Evolutionary conservation across 2,888 invertebrate genomes (phyloP).

Genomic region (Synanthedon formicaeformis): DNA sequence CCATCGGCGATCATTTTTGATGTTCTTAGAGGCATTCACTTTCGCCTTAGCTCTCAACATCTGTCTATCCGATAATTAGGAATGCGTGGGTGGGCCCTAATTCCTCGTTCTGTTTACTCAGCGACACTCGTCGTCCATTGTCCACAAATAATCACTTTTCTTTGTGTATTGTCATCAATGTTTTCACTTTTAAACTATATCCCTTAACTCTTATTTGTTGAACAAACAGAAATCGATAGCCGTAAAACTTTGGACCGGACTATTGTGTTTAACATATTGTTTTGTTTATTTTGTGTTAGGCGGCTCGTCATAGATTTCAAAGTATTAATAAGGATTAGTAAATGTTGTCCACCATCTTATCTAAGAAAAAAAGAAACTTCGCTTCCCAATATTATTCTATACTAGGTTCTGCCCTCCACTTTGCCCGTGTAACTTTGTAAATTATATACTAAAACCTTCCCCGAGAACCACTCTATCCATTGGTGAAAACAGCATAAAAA

Average conservation of each 20-base stretch:
- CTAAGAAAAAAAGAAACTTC: no score
- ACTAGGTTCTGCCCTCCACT: no score
- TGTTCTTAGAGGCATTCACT: slow-evolving; percentile 49
- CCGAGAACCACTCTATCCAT: no score
- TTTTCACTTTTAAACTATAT: slow-evolving; percentile 62
- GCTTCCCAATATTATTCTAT: no score
- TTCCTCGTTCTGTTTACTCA: slow-evolving; percentile 28
- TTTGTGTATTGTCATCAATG: slow-evolving; percentile 44
- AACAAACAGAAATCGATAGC: slow-evolving; percentile 55
- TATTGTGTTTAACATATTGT: background rate
- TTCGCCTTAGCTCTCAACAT: slow-evolving; percentile 49
- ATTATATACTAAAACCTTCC: no score
- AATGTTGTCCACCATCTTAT: no score
- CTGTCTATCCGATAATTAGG: slow-evolving; percentile 56
- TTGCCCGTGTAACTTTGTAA: no score
- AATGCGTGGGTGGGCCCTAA: slow-evolving; percentile 40
- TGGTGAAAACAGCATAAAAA: no score
- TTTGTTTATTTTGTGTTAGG: no score
- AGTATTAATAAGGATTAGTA: no score
- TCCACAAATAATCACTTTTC: slow-evolving; percentile 32
- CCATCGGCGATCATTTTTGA: slow-evolving; percentile 65
- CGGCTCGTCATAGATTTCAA: no score
- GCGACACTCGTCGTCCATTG: slow-evolving; percentile 30
- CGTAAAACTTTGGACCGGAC: slow-evolving; percentile 1
- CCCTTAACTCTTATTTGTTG: slow-evolving; percentile 27